Percentiles rank a stretch among this genome's conserved stretches.
Conservation (phyloP, 2,113 vertebrate species). For the Cryptomyrus ogoouensis region DNA sequence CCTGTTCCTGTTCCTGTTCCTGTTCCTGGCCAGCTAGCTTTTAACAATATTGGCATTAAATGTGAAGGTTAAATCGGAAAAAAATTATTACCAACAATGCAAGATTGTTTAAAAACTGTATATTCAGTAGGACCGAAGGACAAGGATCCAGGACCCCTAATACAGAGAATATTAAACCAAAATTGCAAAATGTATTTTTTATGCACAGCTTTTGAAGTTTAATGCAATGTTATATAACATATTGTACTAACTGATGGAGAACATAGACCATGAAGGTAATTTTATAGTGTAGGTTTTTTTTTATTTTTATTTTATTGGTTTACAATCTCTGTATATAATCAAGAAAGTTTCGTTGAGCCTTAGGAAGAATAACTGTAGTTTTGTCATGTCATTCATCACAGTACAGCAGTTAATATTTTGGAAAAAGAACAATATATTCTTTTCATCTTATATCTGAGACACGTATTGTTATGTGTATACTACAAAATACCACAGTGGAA, state of each 20-base stretch:
- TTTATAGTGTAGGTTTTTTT: conserved; percentile 41
- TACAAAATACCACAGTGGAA: conserved; percentile 64
- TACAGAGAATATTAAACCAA: not conserved
- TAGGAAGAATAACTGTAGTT: conserved; percentile 65
- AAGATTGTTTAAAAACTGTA: not conserved
- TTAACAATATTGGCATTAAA: not conserved
- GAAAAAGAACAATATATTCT: conserved; percentile 71
- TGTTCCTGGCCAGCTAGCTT: not conserved
- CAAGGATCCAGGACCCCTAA: not conserved
- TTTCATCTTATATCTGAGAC: conserved; percentile 72
- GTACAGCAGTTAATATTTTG: conserved; percentile 60
- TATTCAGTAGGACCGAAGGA: not conserved
- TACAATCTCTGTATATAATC: conserved; percentile 46
- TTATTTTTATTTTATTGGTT: conserved; percentile 66
- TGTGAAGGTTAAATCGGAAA: not conserved
- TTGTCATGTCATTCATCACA: conserved; percentile 45
- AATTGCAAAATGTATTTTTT: not conserved
- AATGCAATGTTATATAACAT: not conserved
- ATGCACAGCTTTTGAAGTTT: not conserved
- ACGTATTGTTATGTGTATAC: conserved; percentile 62
- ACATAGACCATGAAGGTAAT: not conserved
- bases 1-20: not conserved
- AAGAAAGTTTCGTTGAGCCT: conserved; percentile 60
- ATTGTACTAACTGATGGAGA: not conserved
- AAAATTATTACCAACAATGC: not conserved